Conservation (phyloP, 1,140 invertebrate species). For the Diachasmimorpha longicaudata region DNA sequence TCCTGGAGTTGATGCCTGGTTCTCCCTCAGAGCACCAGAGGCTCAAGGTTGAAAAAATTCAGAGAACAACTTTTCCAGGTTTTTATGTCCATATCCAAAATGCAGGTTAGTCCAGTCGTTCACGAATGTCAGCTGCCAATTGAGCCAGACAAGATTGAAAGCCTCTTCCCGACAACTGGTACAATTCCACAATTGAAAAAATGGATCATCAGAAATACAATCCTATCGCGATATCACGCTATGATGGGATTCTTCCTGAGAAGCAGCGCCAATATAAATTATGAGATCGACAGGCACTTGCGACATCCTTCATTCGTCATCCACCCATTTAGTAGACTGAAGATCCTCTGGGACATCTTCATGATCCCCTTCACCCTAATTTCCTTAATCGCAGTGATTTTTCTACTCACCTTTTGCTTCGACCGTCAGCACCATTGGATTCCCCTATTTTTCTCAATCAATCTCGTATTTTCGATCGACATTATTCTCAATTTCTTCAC, state of each 20-base stretch:
- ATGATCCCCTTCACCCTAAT: conserved; percentile 38
- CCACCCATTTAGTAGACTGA: conserved; percentile 50
- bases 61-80: too few species aligned
- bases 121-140: conserved; percentile 38
- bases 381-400: conserved; percentile 33
- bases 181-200: conserved; percentile 27
- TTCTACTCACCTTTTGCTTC: conserved; percentile 40
- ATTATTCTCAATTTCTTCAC: conserved; percentile 47
- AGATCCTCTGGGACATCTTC: conserved; percentile 46
- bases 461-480: conserved; percentile 39
- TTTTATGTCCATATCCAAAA: too few species aligned
- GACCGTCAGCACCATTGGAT: conserved; percentile 15
- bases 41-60: too few species aligned
- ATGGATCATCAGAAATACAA: conserved; percentile 33
- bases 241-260: conserved; percentile 45
- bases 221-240: conserved; percentile 35
- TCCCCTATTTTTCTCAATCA: conserved; percentile 23
- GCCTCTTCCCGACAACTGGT: conserved; percentile 19
- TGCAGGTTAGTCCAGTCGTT: not conserved
- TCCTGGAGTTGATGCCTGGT: too few species aligned
- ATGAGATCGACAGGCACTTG: conserved; percentile 51
- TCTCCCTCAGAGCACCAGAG: too few species aligned
- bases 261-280: conserved; percentile 43
- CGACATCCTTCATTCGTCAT: conserved; percentile 46
- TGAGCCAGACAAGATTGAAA: conserved; percentile 32